phyloP scores from a whole-genome alignment of 2,888 invertebrate genomes.

The Drosophila yooni region DNA sequence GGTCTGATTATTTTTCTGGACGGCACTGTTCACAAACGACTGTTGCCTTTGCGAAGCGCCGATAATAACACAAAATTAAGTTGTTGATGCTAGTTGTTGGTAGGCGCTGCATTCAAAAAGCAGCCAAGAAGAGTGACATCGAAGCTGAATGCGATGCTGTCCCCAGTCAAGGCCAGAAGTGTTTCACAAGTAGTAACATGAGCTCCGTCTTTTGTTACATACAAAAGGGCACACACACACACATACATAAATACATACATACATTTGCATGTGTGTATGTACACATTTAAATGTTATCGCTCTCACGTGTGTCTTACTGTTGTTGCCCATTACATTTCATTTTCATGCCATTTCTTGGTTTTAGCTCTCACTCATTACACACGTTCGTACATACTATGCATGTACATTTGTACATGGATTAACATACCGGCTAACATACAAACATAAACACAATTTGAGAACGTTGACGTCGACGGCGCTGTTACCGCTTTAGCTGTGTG shows the following conservation, averaged over 20 bases:
- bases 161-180: conserved; percentile 11
- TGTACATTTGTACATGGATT: conserved; percentile 30
- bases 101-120: conserved; percentile 8
- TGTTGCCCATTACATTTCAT: conserved; percentile 64
- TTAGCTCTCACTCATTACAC: conserved; percentile 70
- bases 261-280: conserved; percentile 20
- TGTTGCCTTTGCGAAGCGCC: conserved; percentile 34
- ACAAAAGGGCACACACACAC: not conserved
- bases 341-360: conserved; percentile 79
- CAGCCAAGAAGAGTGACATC: conserved; percentile 2
- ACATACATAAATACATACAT: conserved; percentile 12
- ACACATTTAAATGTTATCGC: conserved; percentile 50
- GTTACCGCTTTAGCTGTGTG: conserved; percentile 69
- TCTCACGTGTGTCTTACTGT: conserved; percentile 38
- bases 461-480: conserved; percentile 55
- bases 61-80: conserved; percentile 68
- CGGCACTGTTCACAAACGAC: conserved; percentile 32
- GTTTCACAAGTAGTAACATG: conserved; percentile 19
- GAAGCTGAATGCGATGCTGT: conserved; percentile 18
- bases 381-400: conserved; percentile 23
- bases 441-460: conserved; percentile 75
- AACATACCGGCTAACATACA: conserved; percentile 38
- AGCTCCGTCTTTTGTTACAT: conserved; percentile 18
- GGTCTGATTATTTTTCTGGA: conserved; percentile 11
- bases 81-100: conserved; percentile 40